phyloP scores from a whole-genome alignment of 2,113 vertebrate species.

The Grammomys surdaster region DNA sequence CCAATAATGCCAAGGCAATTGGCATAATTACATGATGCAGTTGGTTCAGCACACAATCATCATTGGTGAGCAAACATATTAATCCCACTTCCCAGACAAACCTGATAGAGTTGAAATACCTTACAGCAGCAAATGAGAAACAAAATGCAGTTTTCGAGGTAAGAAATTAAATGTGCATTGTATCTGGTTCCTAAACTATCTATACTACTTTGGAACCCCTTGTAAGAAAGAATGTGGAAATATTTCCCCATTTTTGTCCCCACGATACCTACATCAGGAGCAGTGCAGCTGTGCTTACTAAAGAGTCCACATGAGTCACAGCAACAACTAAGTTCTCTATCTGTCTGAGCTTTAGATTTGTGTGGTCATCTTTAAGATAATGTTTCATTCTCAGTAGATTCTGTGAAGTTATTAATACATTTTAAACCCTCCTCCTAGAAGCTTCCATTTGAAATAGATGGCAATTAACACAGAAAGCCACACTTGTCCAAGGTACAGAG shows the following conservation, averaged over 20 bases:
- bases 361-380: neutral
- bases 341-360: neutral
- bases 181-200: neutral
- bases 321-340: neutral
- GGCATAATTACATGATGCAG: neutral
- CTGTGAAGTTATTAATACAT: neutral
- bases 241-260: neutral
- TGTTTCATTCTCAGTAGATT: neutral
- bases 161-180: neutral
- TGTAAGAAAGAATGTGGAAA: neutral
- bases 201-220: neutral
- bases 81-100: neutral
- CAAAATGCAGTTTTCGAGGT: rapidly evolving
- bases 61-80: neutral
- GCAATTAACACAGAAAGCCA: neutral
- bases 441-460: neutral
- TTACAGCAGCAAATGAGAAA: neutral
- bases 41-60: neutral
- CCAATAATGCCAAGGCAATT: neutral
- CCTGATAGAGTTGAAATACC: neutral
- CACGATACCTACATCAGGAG: neutral
- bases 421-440: neutral
- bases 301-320: neutral
- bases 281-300: too few relatives aligned
- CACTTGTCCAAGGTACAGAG: neutral